Evolutionary conservation across 2,113 vertebrate genomes (phyloP), one percentile per base, ranked within the genome.

Genomic region (Hyaena hyaena): DNA sequence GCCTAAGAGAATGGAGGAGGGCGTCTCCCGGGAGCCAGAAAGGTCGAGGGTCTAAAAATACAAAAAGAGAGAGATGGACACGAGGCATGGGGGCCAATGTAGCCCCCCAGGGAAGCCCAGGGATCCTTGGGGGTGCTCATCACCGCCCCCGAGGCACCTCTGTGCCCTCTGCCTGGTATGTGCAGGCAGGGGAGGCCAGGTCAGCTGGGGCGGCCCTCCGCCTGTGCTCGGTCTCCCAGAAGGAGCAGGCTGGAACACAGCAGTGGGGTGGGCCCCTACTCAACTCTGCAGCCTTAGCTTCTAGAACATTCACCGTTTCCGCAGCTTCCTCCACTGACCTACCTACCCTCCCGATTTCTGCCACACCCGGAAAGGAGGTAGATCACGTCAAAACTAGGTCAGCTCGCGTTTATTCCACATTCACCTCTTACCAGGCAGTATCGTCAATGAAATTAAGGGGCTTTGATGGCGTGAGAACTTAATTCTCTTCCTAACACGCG

Each of bases 11-110:
- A 97, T 79, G 90, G 98, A 98, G 58, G 98, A 97, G 39, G 97
- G 97, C 3, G 97, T 98, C 96, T 98, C 98, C 95, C 96, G 95
- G 97, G 98, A 97, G 85, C 97, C 97, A 58, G 98, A 98, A 95
- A 98, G 98, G 90, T 98, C 97, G 19, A 98, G 97, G 55, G 97
- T 98, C 98, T 98, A 82, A 93, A 98, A 98, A 97, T 1, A 92
- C 65, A 97, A 93, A 79, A 35, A 94, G 93, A 93, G 88, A 92
- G 84, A 81, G 17, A 96, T 45, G 69, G 82, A 87, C 73, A 91
- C 77, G 84, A 74, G 79, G 66, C 69, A 14, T 87, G 39, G 94
- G 86, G 81, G 86, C 71, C 88, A 24, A 15, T 0, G n/a, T 0
- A 74, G 68, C 68, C 53, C 55, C 68, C 87, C 65, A 10, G 61